A percentile compares a stretch with the other conserved stretches of the same genome.
phyloP scores from a whole-genome alignment of 2,888 invertebrate species.

The Tromatobia lineatoria region DNA sequence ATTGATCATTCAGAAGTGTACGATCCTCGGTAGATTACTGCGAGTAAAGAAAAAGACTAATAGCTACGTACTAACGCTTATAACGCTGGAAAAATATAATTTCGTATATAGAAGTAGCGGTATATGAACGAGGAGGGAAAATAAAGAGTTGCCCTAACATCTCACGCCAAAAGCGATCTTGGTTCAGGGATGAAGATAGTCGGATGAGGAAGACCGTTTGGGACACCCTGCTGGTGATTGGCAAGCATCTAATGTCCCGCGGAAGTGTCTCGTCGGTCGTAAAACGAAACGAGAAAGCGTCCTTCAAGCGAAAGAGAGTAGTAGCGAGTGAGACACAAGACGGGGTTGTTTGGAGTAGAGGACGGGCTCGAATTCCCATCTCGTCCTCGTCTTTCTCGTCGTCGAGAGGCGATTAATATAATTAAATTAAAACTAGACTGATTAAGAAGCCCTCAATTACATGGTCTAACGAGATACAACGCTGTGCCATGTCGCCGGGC shows the following conservation, averaged over 20 bases:
- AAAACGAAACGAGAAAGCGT: constrained; percentile 70
- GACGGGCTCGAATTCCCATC: constrained; percentile 44
- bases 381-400: constrained; percentile 45
- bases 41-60: neutral
- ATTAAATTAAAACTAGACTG: constrained; percentile 74
- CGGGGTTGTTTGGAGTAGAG: constrained; percentile 39
- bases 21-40: neutral
- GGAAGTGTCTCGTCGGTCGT: constrained; percentile 68
- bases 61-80: neutral
- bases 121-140: neutral
- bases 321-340: constrained; percentile 41
- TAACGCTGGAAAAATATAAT: constrained; percentile 18
- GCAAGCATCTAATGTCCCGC: constrained; percentile 70
- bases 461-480: constrained; percentile 64
- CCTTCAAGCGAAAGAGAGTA: constrained; percentile 42
- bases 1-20: neutral
- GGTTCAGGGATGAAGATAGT: constrained; percentile 42
- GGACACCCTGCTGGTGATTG: constrained; percentile 62
- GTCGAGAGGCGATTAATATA: constrained; percentile 65
- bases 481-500: constrained; percentile 10
- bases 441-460: constrained; percentile 74
- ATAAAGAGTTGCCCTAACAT: constrained; percentile 14
- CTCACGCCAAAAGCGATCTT: constrained; percentile 58
- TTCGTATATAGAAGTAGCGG: constrained; percentile 15
- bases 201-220: constrained; percentile 45